Base-by-base conservation (phyloP, 2,113 vertebrate genomes). In the Malurus alboscapulatus region DNA sequence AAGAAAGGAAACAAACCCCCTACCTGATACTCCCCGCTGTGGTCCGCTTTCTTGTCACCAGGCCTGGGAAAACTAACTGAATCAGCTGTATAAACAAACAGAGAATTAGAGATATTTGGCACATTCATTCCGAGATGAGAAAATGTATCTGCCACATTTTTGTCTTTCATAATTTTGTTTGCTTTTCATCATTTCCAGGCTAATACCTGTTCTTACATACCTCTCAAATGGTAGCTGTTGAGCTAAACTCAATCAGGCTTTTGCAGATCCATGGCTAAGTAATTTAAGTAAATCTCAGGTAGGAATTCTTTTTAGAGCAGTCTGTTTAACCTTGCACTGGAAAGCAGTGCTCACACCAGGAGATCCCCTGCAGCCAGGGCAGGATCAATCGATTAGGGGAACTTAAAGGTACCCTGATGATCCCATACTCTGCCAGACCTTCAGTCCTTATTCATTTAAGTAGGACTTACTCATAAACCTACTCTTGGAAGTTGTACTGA, bases 1-100 rank as follows among this genome's bases (percentile, higher is more conserved):
- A 89, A 80, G 65, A 87, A 62, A 81, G 53, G n/a, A 77, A 48
- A 59, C 17, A 92, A 85, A 63, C 11, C 14, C 10, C 27, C 8
- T 97, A 97, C 97, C 97, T 98, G 93, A 92, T 78, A 69, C 66
- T 95, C 50, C 97, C 94, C 95, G 95, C 97, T 3, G 73, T 96
- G 80, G 97, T 96, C 87, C 97, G 81, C 32, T 96, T 96, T 92
- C 95, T 94, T 84, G 96, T 96, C 30, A 95, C 76, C 57, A 98
- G 92, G 45, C 88, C 94, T 0, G 97, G 97, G 29, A 98, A 98
- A 83, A 97, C 96, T 83, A 96, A 88, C 18, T 26, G 87, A 80
- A 97, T 71, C 19, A 97, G 93, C 97, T 98, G 67, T 54, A 63
- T 53, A 76, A 63, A 16, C 50, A 54, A 76, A 59, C 5, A 93